Conservation (phyloP, 1,140 invertebrate genomes). For the Parapsyche elsis region DNA sequence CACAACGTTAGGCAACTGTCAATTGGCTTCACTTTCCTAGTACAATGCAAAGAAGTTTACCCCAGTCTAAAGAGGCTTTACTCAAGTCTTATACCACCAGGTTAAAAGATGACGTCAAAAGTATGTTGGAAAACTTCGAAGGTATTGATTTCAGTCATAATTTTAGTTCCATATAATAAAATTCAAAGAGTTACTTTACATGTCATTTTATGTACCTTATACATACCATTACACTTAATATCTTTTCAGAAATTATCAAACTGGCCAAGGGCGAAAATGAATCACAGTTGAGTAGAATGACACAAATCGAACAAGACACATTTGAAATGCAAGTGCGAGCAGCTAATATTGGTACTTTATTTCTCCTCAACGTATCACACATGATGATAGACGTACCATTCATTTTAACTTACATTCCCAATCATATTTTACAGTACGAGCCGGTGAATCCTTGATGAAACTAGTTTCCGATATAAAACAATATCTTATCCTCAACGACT, state of each 20-base stretch:
- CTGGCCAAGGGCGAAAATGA: conserved; percentile 93
- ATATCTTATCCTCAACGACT: conserved; percentile 96
- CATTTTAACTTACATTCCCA: no score
- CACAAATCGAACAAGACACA: conserved; percentile 93
- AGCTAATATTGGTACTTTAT: conserved; percentile 87
- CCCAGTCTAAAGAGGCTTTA: conserved; percentile 93
- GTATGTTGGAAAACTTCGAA: conserved; percentile 97
- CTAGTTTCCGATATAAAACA: conserved; percentile 96
- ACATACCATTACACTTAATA: no score
- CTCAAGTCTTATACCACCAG: conserved; percentile 93
- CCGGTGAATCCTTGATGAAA: conserved; percentile 96
- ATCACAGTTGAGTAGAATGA: conserved; percentile 86
- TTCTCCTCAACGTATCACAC: no score
- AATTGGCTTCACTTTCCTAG: no score
- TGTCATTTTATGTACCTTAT: no score
- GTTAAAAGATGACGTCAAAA: conserved; percentile 95
- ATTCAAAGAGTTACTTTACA: no score
- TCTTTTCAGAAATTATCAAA: conserved; percentile 86
- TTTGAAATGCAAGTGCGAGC: conserved; percentile 97
- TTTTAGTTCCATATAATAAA: background rate
- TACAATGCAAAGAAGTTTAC: conserved; percentile 72
- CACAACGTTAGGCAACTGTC: background rate
- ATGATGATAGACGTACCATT: no score
- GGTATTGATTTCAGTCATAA: conserved; percentile 67
- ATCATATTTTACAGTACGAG: conserved; percentile 73